Conservation (phyloP, 1,140 invertebrate species). For the Oryzaephilus surinamensis region DNA sequence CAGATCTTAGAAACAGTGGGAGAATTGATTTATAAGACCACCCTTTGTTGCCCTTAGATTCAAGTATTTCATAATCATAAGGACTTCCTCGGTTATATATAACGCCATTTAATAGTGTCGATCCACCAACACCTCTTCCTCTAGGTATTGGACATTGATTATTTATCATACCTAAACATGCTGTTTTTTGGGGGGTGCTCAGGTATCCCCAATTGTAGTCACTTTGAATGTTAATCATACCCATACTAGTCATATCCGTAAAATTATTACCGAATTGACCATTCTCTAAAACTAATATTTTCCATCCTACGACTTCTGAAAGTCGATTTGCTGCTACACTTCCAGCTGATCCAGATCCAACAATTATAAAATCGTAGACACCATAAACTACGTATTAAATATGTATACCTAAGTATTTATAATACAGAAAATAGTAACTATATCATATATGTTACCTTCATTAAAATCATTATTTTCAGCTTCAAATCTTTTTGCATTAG, state of each 20-base stretch:
- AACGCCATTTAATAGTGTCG: constrained; percentile 61
- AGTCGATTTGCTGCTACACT: constrained; percentile 49
- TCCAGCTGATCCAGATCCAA: constrained; percentile 54
- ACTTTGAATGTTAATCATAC: background rate
- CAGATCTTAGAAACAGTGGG: constrained; percentile 48
- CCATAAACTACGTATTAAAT: constrained; percentile 4
- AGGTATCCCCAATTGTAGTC: constrained; percentile 10
- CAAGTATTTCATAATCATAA: constrained; percentile 56
- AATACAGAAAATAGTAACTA: too few species aligned
- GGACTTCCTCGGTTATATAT: constrained; percentile 59
- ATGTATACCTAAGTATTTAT: too few species aligned
- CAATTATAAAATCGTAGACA: constrained; percentile 38
- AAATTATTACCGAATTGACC: constrained; percentile 16
- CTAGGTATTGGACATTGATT: constrained; percentile 6
- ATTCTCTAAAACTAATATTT: constrained; percentile 48
- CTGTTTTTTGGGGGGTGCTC: constrained; percentile 9
- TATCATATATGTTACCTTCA: too few species aligned
- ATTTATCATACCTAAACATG: constrained; percentile 34
- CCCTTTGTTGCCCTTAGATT: constrained; percentile 47
- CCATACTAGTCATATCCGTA: constrained; percentile 4
- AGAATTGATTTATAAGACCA: constrained; percentile 55
- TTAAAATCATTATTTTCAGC: too few species aligned
- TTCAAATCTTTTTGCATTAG: too few species aligned
- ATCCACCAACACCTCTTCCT: constrained; percentile 55
- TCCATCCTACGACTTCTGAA: constrained; percentile 36